Evolutionary conservation across 2,888 invertebrate genomes (phyloP).

Genomic region (Dicyrtomina minuta): DNA sequence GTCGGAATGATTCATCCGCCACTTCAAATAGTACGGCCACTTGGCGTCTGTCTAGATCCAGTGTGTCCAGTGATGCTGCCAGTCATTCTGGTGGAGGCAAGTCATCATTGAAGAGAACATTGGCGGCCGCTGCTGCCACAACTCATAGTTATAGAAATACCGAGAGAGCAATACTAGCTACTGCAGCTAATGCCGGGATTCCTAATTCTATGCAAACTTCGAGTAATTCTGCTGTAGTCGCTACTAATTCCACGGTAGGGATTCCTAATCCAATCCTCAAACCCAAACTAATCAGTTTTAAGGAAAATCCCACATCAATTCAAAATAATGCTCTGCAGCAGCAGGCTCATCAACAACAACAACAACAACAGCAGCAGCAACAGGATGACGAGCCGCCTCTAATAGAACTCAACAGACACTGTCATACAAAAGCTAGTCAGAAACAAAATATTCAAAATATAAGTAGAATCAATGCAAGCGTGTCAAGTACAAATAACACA

Average conservation of each 20-base stretch:
- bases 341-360: neutral
- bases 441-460: neutral
- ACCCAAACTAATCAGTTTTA: conserved; percentile 11
- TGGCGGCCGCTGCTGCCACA: conserved; percentile 25
- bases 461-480: neutral
- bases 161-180: neutral
- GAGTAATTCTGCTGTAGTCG: neutral
- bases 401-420: neutral
- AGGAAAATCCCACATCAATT: neutral
- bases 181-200: neutral
- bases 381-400: conserved; percentile 8
- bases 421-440: conserved; percentile 24
- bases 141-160: conserved; percentile 27
- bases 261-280: neutral
- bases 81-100: conserved; percentile 54
- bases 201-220: neutral
- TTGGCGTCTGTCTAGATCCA: conserved; percentile 83
- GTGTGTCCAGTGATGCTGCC: conserved; percentile 65
- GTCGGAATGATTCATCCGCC: conserved; percentile 85
- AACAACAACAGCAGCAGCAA: conserved; percentile 2
- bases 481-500: conserved; percentile 20
- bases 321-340: conserved; percentile 1
- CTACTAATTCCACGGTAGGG: neutral
- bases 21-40: conserved; percentile 88
- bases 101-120: conserved; percentile 53